Percentiles rank a stretch among this genome's conserved stretches.
Conservation (phyloP, 2,888 invertebrate genomes). For the Craniophora ligustri region DNA sequence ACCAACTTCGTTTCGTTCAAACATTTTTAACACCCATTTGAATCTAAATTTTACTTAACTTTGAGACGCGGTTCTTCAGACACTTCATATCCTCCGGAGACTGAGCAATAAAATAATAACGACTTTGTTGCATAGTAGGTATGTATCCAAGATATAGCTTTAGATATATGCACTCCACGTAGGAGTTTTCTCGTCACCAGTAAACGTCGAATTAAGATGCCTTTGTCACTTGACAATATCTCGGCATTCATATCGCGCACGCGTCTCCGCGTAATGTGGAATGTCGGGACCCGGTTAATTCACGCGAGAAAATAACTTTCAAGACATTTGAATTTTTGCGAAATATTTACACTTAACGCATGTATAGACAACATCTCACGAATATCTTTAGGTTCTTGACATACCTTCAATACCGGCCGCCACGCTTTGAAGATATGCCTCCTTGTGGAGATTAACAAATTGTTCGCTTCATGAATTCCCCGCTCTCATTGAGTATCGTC, state of each 20-base stretch:
- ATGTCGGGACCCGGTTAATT: constrained; percentile 78
- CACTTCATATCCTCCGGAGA: constrained; percentile 69
- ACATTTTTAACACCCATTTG: constrained; percentile 80
- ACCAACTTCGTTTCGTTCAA: constrained; percentile 70
- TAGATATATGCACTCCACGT: constrained; percentile 32
- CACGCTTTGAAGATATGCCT: constrained; percentile 59
- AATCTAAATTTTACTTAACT: constrained; percentile 77
- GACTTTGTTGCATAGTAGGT: constrained; percentile 63
- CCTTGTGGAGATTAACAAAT: constrained; percentile 72
- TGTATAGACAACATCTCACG: constrained; percentile 56
- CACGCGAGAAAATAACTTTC: constrained; percentile 79
- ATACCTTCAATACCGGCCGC: constrained; percentile 59
- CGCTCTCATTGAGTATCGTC: constrained; percentile 61
- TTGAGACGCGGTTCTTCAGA: constrained; percentile 65
- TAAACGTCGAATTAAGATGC: constrained; percentile 69
- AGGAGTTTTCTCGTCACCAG: constrained; percentile 48
- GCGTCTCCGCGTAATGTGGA: constrained; percentile 68
- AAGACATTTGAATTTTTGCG: constrained; percentile 71
- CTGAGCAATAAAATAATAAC: constrained; percentile 73
- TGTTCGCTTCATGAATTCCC: constrained; percentile 67
- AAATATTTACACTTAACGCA: constrained; percentile 58
- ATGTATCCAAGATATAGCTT: constrained; percentile 47
- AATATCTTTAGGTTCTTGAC: constrained; percentile 59
- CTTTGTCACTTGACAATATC: constrained; percentile 63
- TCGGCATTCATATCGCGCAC: constrained; percentile 63